Conservation (phyloP, 2,888 invertebrate genomes). For the Zootermopsis nevadensis region DNA sequence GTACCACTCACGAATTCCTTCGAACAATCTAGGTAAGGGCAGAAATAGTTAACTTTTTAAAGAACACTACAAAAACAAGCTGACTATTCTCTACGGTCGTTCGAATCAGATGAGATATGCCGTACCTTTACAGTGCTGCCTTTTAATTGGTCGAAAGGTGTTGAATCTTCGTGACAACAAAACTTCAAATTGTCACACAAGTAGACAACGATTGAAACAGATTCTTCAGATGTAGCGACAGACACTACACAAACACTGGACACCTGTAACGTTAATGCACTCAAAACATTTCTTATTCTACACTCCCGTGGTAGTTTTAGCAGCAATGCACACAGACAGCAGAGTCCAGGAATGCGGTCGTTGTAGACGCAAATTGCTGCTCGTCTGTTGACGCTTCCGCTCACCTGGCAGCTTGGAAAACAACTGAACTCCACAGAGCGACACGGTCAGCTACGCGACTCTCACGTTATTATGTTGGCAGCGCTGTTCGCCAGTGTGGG, state of each 20-base stretch:
- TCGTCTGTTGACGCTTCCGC: neutral
- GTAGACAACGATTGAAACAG: neutral
- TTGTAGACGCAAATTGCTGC: neutral
- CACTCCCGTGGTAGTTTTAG: no score
- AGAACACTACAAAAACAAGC: no score
- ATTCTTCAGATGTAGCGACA: no score
- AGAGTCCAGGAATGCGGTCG: neutral
- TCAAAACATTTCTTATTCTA: neutral
- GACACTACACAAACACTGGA: slow-evolving; percentile 3
- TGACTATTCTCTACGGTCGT: no score
- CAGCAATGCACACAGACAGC: neutral
- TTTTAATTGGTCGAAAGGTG: neutral
- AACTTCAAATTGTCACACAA: neutral
- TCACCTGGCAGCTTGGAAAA: neutral
- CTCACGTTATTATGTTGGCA: neutral
- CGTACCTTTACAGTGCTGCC: no score
- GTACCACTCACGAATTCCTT: no score
- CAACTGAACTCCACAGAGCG: neutral
- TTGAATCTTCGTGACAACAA: neutral
- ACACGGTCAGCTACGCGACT: neutral
- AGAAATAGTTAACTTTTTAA: no score
- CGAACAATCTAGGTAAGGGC: no score
- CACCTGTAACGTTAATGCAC: neutral
- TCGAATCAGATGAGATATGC: no score
- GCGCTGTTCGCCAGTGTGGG: neutral